Evolutionary conservation across 2,113 vertebrate species (phyloP), one percentile per base, ranked within the genome.

Genomic region (Empidonax alnorum): DNA sequence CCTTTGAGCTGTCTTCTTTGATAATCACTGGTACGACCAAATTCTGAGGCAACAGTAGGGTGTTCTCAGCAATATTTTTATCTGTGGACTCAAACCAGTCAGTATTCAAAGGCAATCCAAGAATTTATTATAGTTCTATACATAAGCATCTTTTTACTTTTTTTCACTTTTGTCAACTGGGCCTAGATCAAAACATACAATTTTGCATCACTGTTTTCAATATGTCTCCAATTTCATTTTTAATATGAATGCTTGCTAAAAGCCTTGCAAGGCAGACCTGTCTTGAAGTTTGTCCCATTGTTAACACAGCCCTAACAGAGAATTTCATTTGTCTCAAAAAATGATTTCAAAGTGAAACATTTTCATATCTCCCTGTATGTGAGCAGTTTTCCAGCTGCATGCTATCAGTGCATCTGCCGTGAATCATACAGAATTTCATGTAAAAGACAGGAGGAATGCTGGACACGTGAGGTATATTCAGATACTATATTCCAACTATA

Each of bases 321-420:
- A 83, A 85, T 91, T 74, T 62, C 0, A 59, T 80, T 87, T 89
- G 25, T 66, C 56, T 89, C 62, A 73, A 89, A 95, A 95, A 94
- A 76, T 56, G 2, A 84, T 90, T 82, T 91, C 44, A 55, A 79
- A 94, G 59, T 84, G 66, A 96, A 94, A 56, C 28, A 93, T 91
- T 88, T 87, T 82, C 86, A 91, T 90, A 59, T 17, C 14, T 93
- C 77, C 72, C 72, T 81, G 35, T 72, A 68, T 33, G 81, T 96
- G 86, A 98, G 84, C 94, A 90, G 86, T 89, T 97, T 94, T 94
- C 67, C 77, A 97, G 77, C 90, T 97, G 91, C 80, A 77, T 53
- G 50, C 37, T 83, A 87, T 61, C 72, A 94, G 72, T 90, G 58
- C 89, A 92, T 97, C 84, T 95, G 91, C 94, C 96, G 93, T 94